Evolutionary conservation across 2,113 vertebrate species (phyloP).

Genomic region (Rhadina sibilatrix): DNA sequence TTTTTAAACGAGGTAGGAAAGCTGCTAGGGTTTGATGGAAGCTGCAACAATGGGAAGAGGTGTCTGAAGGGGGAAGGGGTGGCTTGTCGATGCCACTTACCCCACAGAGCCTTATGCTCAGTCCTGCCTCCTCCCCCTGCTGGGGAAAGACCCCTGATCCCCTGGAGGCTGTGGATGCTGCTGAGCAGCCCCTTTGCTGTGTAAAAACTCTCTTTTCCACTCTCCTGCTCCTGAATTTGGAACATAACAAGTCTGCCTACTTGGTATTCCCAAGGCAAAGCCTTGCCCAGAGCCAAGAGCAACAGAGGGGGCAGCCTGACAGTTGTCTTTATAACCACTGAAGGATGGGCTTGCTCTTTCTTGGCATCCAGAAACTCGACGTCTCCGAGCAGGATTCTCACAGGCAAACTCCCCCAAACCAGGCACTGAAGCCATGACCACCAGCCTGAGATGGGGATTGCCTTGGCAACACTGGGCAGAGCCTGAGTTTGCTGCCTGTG

Average conservation of each 20-base stretch:
- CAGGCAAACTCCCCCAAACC: neutral
- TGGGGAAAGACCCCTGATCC: neutral
- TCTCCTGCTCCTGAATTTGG: neutral
- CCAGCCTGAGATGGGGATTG: neutral
- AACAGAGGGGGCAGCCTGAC: neutral
- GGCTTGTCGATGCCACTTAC: neutral
- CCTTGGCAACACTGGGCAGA: neutral
- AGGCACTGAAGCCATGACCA: neutral
- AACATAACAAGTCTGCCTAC: conserved; percentile 23
- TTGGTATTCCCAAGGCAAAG: conserved; percentile 35
- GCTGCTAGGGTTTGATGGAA: neutral
- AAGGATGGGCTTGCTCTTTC: conserved; percentile 29
- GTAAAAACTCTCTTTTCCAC: neutral
- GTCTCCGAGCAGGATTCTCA: neutral
- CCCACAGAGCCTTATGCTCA: neutral
- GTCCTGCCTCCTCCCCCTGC: neutral
- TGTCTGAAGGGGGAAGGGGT: neutral
- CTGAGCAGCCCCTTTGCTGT: neutral
- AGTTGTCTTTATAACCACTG: conserved; percentile 9
- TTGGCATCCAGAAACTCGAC: neutral
- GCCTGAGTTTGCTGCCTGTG: neutral
- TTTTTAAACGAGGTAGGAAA: accelerated
- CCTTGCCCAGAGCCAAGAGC: neutral
- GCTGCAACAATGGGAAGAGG: accelerated
- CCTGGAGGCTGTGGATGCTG: neutral